Evolutionary conservation across 2,797 vertebrate species (phyloP).

Genomic region (Australoheros facetus): DNA sequence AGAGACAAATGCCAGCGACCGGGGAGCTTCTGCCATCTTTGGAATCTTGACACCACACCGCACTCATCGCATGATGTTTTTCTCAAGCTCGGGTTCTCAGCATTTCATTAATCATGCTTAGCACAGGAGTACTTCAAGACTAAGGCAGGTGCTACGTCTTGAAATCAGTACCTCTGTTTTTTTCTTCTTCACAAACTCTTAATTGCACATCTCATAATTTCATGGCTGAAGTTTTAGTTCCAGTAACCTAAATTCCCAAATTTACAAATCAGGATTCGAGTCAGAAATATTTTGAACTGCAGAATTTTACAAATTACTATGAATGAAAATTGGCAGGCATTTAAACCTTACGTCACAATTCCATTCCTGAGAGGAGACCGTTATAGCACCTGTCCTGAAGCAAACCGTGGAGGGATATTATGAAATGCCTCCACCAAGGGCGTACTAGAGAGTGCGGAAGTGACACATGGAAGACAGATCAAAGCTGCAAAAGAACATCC

Average conservation of each 20-base stretch:
- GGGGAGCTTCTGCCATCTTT: conserved; percentile 33
- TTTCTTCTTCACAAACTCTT: conserved; percentile 8
- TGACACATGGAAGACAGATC: conserved; percentile 15
- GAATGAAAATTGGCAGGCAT: not conserved
- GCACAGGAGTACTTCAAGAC: not conserved
- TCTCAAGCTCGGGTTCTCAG: conserved; percentile 50
- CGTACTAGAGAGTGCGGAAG: conserved; percentile 11
- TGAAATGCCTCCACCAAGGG: conserved; percentile 30
- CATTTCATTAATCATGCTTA: conserved; percentile 65
- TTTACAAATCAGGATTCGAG: not conserved
- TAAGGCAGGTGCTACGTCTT: conserved; percentile 20
- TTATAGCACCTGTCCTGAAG: conserved; percentile 47
- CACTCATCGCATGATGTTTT: conserved; percentile 47
- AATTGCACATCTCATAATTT: conserved; percentile 23
- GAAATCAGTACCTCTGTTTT: not conserved
- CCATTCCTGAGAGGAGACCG: conserved; percentile 37
- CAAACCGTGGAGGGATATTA: conserved; percentile 44
- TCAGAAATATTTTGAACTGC: not conserved
- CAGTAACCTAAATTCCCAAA: not conserved
- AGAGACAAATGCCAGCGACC: conserved; percentile 24
- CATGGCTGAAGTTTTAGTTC: not conserved
- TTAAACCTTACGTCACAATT: not conserved
- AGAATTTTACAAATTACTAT: conserved; percentile 7
- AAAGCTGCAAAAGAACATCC: conserved; percentile 5
- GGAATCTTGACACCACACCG: conserved; percentile 45